Evolutionary conservation across 1,140 invertebrate species (phyloP), one percentile per base, ranked within the genome.

Genomic region (Manduca sexta): DNA sequence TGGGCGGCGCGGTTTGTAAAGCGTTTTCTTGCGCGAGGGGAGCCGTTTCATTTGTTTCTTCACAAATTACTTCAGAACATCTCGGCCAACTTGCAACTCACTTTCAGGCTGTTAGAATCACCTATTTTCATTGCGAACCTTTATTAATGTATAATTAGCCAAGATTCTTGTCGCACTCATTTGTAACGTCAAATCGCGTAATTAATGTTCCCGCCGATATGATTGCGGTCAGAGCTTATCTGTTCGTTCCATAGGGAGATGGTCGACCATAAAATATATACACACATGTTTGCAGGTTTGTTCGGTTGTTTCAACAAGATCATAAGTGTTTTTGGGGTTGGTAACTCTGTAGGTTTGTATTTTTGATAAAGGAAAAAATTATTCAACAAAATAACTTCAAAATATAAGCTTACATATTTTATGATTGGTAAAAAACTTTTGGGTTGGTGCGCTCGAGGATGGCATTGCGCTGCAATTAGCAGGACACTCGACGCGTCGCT

Each of bases 41-140:
- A 85, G 74, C 69, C 39, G 69, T 82, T 85, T 85, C 82, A 85
- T 85, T 85, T 83, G 79, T 85, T 85, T 79, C 80, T 77, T 67
- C 66, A 69, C 69, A 85, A 82, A 85, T 85, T 85, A 74, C 76
- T 77, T 69, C 54, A 72, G 67, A 74, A 72, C 38, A 13, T 37
- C 52, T 49, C 38, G 16, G 38, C 52, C 59, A 33, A 13, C 49
- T 66, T 26, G 8, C 21, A 26, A 26, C 49, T 49, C 52, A 41
- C 49, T 16, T 45, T 35, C 43, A 45, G n/a, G 14, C 30, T 45
- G 16, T 17, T 34, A 18, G 56, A 58, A 67, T 50, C 59, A 60
- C 52, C 60, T 52, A 68, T 59, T 68, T 59, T 57, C 60, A 64
- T 64, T 52, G 62, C 48, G 50, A 53, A 39, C 31, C 5, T 30